Evolutionary conservation across 35 echinoderm and acorn worm genomes (phyloP).

Genomic region (Holothuria glaberrima): DNA sequence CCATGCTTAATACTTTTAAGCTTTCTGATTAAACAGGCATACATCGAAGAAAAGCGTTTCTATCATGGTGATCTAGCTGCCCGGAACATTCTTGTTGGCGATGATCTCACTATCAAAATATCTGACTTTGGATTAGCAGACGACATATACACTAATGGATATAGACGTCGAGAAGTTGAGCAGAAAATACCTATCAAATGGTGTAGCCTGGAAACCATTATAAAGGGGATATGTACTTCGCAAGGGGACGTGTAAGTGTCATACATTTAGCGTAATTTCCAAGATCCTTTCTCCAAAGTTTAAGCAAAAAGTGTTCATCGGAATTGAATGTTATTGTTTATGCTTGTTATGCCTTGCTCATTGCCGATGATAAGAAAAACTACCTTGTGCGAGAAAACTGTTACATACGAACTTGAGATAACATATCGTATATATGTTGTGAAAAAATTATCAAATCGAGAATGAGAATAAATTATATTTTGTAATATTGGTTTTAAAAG

Average conservation of each 20-base stretch:
- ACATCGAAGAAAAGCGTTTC: slow-evolving; percentile 15
- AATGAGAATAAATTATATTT: too few relatives aligned
- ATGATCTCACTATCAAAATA: slow-evolving; percentile 48
- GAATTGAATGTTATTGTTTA: too few relatives aligned
- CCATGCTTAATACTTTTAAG: too few relatives aligned
- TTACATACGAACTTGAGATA: too few relatives aligned
- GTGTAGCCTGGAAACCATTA: slow-evolving; percentile 57
- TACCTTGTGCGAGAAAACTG: too few relatives aligned
- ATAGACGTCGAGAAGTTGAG: slow-evolving; percentile 12
- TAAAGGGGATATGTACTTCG: slow-evolving; percentile 51
- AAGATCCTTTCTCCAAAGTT: too few relatives aligned
- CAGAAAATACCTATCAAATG: slow-evolving; percentile 69
- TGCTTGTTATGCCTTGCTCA: not conserved
- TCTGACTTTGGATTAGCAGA: slow-evolving; percentile 61
- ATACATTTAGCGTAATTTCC: too few relatives aligned
- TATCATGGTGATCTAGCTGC: slow-evolving; percentile 70
- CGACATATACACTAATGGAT: slow-evolving; percentile 52
- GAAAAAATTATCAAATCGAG: too few relatives aligned
- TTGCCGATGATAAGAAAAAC: too few relatives aligned
- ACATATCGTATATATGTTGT: too few relatives aligned
- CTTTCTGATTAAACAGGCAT: not conserved
- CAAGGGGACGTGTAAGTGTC: slow-evolving; percentile 68
- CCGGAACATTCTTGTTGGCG: slow-evolving; percentile 57
- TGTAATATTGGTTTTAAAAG: too few relatives aligned
- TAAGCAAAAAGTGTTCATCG: too few relatives aligned